phyloP scores from a whole-genome alignment of 1,140 invertebrate species.

The Nasonia vitripennis region DNA sequence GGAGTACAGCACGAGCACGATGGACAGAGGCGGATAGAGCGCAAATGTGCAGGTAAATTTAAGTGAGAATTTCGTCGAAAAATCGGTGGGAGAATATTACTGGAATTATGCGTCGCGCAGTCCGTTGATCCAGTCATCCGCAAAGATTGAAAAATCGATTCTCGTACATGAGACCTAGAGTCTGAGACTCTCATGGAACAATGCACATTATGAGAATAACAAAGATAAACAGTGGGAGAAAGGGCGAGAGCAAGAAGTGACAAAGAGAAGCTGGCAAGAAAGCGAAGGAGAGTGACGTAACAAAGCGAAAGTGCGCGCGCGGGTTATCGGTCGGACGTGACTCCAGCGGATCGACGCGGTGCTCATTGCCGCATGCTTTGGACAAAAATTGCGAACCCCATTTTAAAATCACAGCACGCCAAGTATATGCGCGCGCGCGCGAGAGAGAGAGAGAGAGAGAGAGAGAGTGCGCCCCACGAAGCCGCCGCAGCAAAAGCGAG shows the following conservation, averaged over 20 bases:
- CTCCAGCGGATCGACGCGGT: conserved; percentile 55
- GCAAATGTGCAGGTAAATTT: conserved; percentile 37
- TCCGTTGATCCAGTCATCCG: too few species aligned
- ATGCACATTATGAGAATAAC: conserved; percentile 33
- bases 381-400: conserved; percentile 66
- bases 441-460: too few species aligned
- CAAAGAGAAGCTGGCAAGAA: conserved; percentile 7
- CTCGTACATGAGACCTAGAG: background rate
- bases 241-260: background rate
- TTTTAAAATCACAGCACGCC: conserved; percentile 70
- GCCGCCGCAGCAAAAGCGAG: conserved; percentile 14
- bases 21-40: background rate
- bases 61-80: conserved; percentile 26
- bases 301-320: conserved; percentile 35
- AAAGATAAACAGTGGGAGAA: conserved; percentile 34
- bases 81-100: background rate
- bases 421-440: conserved; percentile 6
- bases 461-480: background rate
- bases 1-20: background rate
- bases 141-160: background rate
- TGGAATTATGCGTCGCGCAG: too few species aligned
- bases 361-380: conserved; percentile 62
- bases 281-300: conserved; percentile 7
- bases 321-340: conserved; percentile 61
- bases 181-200: background rate